Evolutionary conservation across 2,888 invertebrate genomes (phyloP), one percentile per base, ranked within the genome.

Genomic region (Phaonia tiefii): DNA sequence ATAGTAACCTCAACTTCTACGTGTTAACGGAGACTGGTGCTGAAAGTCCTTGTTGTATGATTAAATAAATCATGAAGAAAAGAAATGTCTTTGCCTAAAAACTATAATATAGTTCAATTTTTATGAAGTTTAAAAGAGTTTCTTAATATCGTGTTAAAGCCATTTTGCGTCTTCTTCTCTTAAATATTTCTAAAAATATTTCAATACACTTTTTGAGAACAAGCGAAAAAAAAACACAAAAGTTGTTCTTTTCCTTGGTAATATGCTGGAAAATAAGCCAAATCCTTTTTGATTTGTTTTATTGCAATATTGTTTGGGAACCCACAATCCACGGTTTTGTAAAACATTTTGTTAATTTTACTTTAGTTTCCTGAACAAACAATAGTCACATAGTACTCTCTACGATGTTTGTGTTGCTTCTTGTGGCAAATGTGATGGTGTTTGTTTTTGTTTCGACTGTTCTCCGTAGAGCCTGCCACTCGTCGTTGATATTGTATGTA

Each of bases 281-380:
- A 78, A 81, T 81, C 78, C 81, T 75, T 39, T 78, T 81, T 78
- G 78, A 78, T 78, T 81, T 81, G 81, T 81, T 81, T 78, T 78
- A 75, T 71, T 75, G 25, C 71, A 54, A 44, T 58, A 58, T 26
- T 51, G 69, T 72, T 63, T 78, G 69, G 78, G 78, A 81, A 78
- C 78, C 81, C 81, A 81, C 81, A 81, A 81, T 81, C 81, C 81
- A 81, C 81, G 81, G 81, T 81, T 63, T 81, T 81, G 81, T 81
- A 81, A 81, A 81, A 81, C 81, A 81, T 81, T 78, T 81, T 81
- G 81, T 81, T 81, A 81, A 81, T 81, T 81, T 81, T 81, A 72
- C 69, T 81, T 78, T 75, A 81, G 81, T 78, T 81, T 81, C 81
- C 81, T 78, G 72, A 72, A 58, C 67, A 72, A 80, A 76, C 46